Evolutionary conservation across 53 echinoderm and acorn worm species (phyloP).

Genomic region (Mesocentrotus franciscanus): DNA sequence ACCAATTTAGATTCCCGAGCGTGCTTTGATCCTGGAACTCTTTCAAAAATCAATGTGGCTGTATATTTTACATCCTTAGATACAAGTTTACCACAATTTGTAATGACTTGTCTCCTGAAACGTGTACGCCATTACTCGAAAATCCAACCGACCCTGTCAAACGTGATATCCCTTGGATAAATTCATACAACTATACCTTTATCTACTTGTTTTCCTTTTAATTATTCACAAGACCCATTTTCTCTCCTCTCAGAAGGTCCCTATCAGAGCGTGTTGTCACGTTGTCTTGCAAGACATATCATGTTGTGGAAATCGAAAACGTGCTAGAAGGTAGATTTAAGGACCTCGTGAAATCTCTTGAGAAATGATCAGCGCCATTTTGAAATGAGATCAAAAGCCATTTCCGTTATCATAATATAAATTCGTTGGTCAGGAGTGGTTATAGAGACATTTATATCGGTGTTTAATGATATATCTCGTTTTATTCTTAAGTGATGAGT

Average conservation of each 20-base stretch:
- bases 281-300: slow-evolving; percentile 13
- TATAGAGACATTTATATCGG: neutral
- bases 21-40: too few species aligned
- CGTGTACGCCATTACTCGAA: neutral
- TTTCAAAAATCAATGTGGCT: too few species aligned
- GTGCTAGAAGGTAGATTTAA: neutral
- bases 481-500: too few species aligned
- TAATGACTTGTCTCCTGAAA: too few species aligned
- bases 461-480: too few species aligned
- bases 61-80: too few species aligned
- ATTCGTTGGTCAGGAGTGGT: neutral
- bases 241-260: neutral
- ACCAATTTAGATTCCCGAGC: too few species aligned
- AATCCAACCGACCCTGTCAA: neutral
- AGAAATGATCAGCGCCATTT: slow-evolving; percentile 21
- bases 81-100: too few species aligned
- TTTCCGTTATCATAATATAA: neutral
- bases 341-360: neutral
- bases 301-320: neutral
- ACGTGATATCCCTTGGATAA: neutral
- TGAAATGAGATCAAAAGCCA: neutral
- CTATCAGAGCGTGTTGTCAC: slow-evolving; percentile 5
- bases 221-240: slow-evolving; percentile 33
- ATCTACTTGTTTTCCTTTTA: neutral
- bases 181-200: neutral